Conservation (phyloP, 2,113 vertebrate genomes). For the Cardinalis cardinalis region DNA sequence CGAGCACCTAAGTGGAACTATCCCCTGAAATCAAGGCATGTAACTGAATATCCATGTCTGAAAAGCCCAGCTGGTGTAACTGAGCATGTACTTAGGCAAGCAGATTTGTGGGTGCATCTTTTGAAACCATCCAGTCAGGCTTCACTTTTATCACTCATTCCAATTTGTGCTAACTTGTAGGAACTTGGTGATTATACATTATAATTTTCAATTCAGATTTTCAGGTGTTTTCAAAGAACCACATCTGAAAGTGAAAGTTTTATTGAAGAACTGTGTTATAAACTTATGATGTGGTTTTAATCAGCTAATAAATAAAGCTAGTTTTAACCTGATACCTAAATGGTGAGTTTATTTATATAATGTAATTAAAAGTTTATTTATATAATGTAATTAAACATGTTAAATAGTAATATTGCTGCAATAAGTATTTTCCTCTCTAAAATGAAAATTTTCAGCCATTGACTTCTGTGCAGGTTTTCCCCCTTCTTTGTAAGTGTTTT, state of each 20-base stretch:
- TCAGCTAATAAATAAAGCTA: background rate
- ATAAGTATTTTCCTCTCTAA: background rate
- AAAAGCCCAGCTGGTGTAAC: background rate
- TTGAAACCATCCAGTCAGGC: background rate
- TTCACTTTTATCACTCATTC: background rate
- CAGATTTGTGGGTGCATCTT: background rate
- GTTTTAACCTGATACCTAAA: background rate
- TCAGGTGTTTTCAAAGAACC: background rate
- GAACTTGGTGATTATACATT: background rate
- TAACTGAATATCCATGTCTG: background rate
- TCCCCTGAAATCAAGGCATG: background rate
- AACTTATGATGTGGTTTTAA: background rate
- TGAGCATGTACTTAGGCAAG: background rate
- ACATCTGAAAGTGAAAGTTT: background rate
- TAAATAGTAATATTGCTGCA: background rate
- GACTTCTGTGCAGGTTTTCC: background rate
- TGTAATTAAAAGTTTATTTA: background rate
- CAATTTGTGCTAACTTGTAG: background rate
- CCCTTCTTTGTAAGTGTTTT: background rate
- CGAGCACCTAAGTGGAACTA: background rate
- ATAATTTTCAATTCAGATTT: background rate
- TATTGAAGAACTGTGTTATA: background rate
- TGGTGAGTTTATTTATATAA: background rate
- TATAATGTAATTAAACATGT: background rate
- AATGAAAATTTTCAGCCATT: background rate